Percentiles rank a stretch among this genome's conserved stretches.
Conservation (phyloP, 2,797 vertebrate genomes). For the Characodon lateralis region DNA sequence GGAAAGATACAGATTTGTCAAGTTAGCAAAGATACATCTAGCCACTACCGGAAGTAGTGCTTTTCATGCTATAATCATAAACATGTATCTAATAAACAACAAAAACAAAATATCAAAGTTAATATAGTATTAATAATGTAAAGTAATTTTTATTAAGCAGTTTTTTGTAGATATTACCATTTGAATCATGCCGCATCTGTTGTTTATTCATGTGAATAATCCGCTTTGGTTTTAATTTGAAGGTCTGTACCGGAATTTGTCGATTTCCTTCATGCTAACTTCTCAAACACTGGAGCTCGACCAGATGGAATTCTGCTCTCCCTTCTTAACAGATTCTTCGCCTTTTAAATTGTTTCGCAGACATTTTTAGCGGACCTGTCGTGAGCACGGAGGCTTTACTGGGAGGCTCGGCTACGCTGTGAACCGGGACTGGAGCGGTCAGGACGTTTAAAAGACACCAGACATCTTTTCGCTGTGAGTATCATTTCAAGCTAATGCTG, state of each 20-base stretch:
- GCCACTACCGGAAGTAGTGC: slow-evolving; percentile 30
- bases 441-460: slow-evolving; percentile 55
- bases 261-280: accelerated
- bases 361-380: slow-evolving; percentile 84
- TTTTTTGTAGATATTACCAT: not conserved
- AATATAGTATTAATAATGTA: accelerated
- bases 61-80: not conserved
- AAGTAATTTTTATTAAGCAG: not conserved
- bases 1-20: slow-evolving; percentile 70
- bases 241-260: not conserved
- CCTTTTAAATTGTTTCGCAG: slow-evolving; percentile 70
- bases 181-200: too few species aligned
- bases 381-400: slow-evolving; percentile 69
- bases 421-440: slow-evolving; percentile 62
- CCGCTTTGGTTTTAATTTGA: slow-evolving; percentile 23
- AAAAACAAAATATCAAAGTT: accelerated
- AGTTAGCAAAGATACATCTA: not conserved
- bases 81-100: not conserved
- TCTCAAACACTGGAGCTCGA: slow-evolving; percentile 49
- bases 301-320: slow-evolving; percentile 74
- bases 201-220: not conserved
- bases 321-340: slow-evolving; percentile 69
- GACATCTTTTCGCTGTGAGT: slow-evolving; percentile 72
- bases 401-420: slow-evolving; percentile 54
- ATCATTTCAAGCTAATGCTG: slow-evolving; percentile 19